A percentile compares a stretch with the other conserved stretches of the same genome.
These are phyloP conservation scores for Macrotis lagotis DNA, from an alignment of 2,113 vertebrate genomes.

Conservation along the genomic window DNA sequence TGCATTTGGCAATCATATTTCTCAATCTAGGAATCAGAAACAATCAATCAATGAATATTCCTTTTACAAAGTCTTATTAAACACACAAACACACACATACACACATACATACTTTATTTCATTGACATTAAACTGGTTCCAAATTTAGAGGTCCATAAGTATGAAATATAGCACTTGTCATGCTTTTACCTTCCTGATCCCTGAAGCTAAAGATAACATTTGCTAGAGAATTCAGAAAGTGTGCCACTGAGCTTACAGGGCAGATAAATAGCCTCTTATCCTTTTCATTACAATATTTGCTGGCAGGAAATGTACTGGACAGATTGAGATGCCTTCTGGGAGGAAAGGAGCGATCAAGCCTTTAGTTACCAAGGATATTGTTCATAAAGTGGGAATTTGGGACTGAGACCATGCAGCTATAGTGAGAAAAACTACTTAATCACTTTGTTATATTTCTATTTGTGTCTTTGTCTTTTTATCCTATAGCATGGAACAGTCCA, in stretches of 20 bases:
- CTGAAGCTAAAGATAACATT: not conserved
- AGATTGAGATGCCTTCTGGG: not conserved
- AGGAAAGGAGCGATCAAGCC: not conserved
- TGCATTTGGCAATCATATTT: not conserved
- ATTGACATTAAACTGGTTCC: not conserved
- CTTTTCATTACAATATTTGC: not conserved
- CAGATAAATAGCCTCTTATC: not conserved
- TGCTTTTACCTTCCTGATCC: not conserved
- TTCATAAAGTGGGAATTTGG: not conserved
- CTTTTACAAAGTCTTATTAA: not conserved
- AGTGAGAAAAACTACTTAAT: not conserved
- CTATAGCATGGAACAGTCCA: not conserved
- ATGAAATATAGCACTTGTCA: not conserved
- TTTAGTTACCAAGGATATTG: not conserved
- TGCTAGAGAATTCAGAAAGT: not conserved
- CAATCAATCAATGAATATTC: not conserved
- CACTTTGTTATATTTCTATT: not conserved
- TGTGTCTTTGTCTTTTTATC: not conserved
- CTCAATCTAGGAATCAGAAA: not conserved
- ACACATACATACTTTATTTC: not conserved
- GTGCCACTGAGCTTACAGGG: not conserved
- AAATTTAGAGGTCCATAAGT: not conserved
- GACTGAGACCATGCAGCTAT: not conserved
- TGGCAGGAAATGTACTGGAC: not conserved
- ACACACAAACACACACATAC: not conserved